These are phyloP conservation scores for Hydra vulgaris DNA, from an alignment of 30 jellyfish, hydroid and myxozoan species.

Conservation along the genomic window DNA sequence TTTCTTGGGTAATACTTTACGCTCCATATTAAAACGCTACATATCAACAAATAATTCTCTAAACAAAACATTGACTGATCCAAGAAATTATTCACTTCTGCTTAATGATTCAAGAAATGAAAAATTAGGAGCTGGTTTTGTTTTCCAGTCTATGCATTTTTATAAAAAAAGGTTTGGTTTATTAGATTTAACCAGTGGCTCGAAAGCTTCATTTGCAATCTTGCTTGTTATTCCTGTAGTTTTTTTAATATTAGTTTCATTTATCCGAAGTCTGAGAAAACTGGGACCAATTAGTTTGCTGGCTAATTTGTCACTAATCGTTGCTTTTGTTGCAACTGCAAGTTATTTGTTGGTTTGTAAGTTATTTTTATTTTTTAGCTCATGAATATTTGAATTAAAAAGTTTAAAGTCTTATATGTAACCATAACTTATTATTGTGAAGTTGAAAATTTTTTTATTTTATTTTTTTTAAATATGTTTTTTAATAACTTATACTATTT, in stretches of 20 bases:
- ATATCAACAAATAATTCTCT: conserved; percentile 3
- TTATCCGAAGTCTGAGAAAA: conserved; percentile 53
- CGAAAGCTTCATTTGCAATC: conserved; percentile 63
- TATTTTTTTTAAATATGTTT: too few species aligned
- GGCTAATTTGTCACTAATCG: conserved; percentile 77
- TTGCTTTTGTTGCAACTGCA: conserved; percentile 76
- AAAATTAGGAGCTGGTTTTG: background rate
- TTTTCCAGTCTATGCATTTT: background rate
- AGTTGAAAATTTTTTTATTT: background rate
- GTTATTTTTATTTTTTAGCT: conserved; percentile 8
- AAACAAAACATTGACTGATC: conserved; percentile 8
- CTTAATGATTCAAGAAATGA: background rate
- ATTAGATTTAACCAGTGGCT: conserved; percentile 30
- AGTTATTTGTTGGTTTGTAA: conserved; percentile 61
- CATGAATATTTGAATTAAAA: background rate
- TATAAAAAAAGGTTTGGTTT: background rate
- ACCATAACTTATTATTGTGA: background rate
- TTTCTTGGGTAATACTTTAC: conserved; percentile 76
- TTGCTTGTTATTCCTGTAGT: conserved; percentile 50
- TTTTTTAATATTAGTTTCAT: conserved; percentile 54
- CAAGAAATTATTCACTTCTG: background rate
- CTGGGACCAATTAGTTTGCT: conserved; percentile 90
- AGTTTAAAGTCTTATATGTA: background rate
- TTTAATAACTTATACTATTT: too few species aligned
- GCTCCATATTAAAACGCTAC: conserved; percentile 52